These are phyloP conservation scores for Ditylenchus weischeri DNA, from an alignment of 2,888 invertebrate genomes.

Conservation along the genomic window DNA sequence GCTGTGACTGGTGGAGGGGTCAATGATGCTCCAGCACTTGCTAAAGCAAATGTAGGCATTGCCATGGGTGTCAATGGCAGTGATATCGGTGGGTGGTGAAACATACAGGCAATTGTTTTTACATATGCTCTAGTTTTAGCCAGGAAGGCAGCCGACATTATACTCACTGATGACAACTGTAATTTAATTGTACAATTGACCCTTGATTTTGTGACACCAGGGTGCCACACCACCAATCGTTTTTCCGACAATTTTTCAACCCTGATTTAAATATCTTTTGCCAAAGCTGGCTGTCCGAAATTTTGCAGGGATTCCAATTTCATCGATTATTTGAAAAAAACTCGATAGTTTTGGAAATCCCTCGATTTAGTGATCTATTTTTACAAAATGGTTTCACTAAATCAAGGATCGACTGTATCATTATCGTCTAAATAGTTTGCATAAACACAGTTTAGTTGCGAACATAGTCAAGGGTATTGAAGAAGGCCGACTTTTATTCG, in stretches of 20 bases:
- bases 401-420: no score
- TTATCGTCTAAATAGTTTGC: no score
- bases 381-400: no score
- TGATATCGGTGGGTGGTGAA: constrained; percentile 33
- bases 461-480: constrained; percentile 29
- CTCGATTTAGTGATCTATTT: no score
- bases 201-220: no score
- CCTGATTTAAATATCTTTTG: no score
- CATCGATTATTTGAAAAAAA: background rate
- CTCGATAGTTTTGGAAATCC: no score
- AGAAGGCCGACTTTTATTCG: constrained; percentile 54
- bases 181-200: constrained; percentile 16
- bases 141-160: constrained; percentile 30
- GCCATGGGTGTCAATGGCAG: constrained; percentile 54
- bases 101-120: background rate
- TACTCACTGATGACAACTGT: constrained; percentile 55
- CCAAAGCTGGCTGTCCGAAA: background rate
- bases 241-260: no score
- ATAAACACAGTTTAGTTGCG: constrained; percentile 8
- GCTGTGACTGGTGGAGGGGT: constrained; percentile 56
- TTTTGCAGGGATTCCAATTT: background rate
- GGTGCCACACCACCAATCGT: no score
- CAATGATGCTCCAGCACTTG: constrained; percentile 55
- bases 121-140: background rate
- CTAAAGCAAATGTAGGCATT: constrained; percentile 57